Evolutionary conservation across 1,140 invertebrate genomes (phyloP).

Genomic region (Drosophila ogumai): DNA sequence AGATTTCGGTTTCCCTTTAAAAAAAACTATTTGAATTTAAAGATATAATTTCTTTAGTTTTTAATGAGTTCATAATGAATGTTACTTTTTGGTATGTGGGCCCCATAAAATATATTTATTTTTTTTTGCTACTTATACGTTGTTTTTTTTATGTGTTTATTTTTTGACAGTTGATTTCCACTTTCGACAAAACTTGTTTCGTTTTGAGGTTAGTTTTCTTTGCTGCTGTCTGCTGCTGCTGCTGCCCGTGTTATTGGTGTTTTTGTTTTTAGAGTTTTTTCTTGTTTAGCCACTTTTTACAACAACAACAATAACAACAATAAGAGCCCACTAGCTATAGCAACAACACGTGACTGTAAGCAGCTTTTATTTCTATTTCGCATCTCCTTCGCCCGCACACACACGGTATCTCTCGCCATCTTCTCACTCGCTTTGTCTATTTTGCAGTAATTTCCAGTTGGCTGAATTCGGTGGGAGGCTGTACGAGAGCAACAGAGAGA

Average conservation of each 20-base stretch:
- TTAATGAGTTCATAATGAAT: conserved; percentile 39
- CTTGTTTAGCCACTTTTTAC: conserved; percentile 52
- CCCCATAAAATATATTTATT: conserved; percentile 30
- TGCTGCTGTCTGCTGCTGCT: conserved; percentile 18
- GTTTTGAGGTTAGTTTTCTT: conserved; percentile 70
- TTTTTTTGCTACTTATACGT: conserved; percentile 41
- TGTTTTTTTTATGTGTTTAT: conserved; percentile 26
- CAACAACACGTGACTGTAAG: conserved; percentile 65
- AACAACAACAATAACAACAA: conserved; percentile 18
- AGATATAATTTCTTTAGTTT: not conserved
- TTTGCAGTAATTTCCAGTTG: conserved; percentile 68
- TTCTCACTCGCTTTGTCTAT: conserved; percentile 38
- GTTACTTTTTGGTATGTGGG: conserved; percentile 34
- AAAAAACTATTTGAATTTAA: conserved; percentile 3
- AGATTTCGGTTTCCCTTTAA: not conserved
- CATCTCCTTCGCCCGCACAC: conserved; percentile 12
- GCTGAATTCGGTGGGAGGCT: conserved; percentile 54
- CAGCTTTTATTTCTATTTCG: conserved; percentile 44
- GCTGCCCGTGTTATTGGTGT: conserved; percentile 28
- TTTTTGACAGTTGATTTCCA: conserved; percentile 58
- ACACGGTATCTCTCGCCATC: conserved; percentile 22
- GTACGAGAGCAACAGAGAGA: conserved; percentile 8
- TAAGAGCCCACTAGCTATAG: conserved; percentile 1
- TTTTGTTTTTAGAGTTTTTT: conserved; percentile 29
- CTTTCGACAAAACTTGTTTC: conserved; percentile 62